A percentile compares a stretch with the other conserved stretches of the same genome.
Evolutionary conservation across 1,140 invertebrate genomes (phyloP).

Genomic region (Drosophila ficusphila): DNA sequence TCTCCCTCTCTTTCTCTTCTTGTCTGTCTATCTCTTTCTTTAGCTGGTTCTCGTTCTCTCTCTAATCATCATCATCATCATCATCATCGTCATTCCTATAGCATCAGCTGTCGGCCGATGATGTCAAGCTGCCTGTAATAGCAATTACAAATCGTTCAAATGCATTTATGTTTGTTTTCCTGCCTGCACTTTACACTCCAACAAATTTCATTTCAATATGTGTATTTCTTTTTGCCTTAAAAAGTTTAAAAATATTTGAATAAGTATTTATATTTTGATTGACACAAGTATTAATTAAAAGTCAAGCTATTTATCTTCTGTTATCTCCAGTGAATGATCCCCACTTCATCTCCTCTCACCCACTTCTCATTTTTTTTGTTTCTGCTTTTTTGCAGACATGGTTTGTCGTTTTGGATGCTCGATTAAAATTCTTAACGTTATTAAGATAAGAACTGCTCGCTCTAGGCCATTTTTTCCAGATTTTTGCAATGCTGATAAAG

Average conservation of each 20-base stretch:
- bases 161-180: conserved; percentile 16
- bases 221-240: no score
- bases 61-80: conserved; percentile 20
- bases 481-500: conserved; percentile 47
- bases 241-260: background rate
- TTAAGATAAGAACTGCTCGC: conserved; percentile 56
- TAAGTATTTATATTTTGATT: no score
- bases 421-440: conserved; percentile 80
- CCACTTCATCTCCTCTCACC: background rate
- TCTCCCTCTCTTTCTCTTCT: conserved; percentile 1
- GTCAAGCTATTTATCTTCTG: no score
- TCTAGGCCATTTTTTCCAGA: conserved; percentile 5
- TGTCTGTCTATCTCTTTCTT: background rate
- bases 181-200: conserved; percentile 2
- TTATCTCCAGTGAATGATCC: conserved; percentile 10
- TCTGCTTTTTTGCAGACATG: conserved; percentile 42
- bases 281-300: no score
- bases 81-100: conserved; percentile 13
- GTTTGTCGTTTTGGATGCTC: conserved; percentile 74
- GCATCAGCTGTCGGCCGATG: conserved; percentile 66
- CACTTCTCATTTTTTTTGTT: conserved; percentile 1
- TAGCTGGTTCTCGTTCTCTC: background rate
- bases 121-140: conserved; percentile 73
- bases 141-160: conserved; percentile 70
- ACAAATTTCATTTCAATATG: no score